Evolutionary conservation across 2,888 invertebrate genomes (phyloP).

Genomic region (Netelia inedita): DNA sequence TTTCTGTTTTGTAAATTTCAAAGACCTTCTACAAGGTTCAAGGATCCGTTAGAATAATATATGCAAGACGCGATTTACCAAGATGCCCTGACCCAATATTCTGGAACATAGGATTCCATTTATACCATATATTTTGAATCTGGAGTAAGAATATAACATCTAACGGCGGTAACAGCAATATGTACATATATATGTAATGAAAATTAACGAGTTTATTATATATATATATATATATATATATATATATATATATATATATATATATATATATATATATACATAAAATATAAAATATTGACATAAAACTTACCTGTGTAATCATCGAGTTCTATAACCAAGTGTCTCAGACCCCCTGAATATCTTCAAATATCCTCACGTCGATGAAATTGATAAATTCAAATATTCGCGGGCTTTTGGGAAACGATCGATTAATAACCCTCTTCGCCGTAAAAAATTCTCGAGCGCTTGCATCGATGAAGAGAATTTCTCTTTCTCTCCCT

Average conservation of each 20-base stretch:
- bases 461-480: conserved; percentile 34
- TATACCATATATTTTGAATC: neutral
- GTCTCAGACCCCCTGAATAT: conserved; percentile 24
- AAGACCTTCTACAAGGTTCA: conserved; percentile 5
- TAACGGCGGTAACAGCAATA: neutral
- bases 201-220: too few relatives aligned
- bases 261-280: neutral
- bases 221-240: neutral
- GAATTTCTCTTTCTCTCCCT: conserved; percentile 13
- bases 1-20: neutral
- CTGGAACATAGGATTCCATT: neutral
- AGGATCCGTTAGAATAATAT: neutral
- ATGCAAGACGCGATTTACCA: neutral
- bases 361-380: neutral
- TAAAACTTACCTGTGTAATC: neutral
- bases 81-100: neutral
- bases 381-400: conserved; percentile 20
- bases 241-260: neutral
- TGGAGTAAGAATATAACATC: neutral
- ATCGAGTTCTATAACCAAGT: neutral
- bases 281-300: too few relatives aligned
- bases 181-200: neutral
- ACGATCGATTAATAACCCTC: conserved; percentile 12
- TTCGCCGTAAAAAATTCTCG: neutral
- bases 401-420: conserved; percentile 24